Percentiles rank a stretch among this genome's conserved stretches.
phyloP scores from a whole-genome alignment of 2,797 vertebrate species.

The Eremophila alpestris region DNA sequence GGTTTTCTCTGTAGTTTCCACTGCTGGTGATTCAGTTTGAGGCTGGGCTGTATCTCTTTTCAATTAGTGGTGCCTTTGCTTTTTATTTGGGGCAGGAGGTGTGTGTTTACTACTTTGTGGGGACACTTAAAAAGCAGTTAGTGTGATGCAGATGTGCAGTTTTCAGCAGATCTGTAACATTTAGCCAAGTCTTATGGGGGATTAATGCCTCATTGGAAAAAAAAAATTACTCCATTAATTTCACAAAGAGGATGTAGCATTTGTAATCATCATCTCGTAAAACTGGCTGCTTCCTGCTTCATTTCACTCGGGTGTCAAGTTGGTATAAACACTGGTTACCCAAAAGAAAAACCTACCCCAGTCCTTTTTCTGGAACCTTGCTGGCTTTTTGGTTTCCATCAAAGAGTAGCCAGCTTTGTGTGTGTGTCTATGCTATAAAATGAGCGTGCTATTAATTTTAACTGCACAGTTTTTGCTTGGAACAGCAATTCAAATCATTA shows the following conservation, averaged over 20 bases:
- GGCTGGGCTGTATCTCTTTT: not conserved
- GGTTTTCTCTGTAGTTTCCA: not conserved
- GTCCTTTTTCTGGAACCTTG: not conserved
- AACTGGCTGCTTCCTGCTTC: not conserved
- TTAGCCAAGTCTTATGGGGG: not conserved
- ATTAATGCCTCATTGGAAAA: slow-evolving; percentile 15
- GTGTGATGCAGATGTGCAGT: not conserved
- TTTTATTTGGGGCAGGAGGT: not conserved
- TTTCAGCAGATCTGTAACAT: not conserved
- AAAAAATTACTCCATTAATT: not conserved
- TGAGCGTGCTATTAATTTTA: not conserved
- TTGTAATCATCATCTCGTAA: not conserved
- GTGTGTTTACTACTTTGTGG: not conserved
- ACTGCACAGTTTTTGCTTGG: not conserved
- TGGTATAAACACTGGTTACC: not conserved
- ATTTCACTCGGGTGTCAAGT: not conserved
- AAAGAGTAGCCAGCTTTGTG: not conserved
- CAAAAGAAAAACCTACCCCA: not conserved
- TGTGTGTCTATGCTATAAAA: not conserved
- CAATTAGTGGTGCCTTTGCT: not conserved
- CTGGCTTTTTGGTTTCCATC: not conserved
- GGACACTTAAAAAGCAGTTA: not conserved
- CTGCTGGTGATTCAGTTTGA: not conserved
- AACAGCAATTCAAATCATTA: not conserved
- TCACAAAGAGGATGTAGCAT: not conserved